phyloP scores from a whole-genome alignment of 2,113 vertebrate species.

The Brachyhypopomus gauderio region DNA sequence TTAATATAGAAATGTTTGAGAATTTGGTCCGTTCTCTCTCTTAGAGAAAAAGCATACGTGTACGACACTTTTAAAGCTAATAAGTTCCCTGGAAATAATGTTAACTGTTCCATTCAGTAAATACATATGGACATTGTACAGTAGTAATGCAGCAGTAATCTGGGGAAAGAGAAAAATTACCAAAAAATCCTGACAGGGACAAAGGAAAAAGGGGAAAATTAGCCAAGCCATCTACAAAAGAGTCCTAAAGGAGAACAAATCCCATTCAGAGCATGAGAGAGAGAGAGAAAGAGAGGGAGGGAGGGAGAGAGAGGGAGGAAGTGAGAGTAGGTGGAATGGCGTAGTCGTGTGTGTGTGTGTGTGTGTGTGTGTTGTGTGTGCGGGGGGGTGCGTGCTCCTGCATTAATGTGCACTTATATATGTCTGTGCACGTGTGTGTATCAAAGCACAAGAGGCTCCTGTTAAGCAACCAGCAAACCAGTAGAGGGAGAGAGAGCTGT shows the following conservation, averaged over 20 bases:
- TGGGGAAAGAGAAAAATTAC: not conserved
- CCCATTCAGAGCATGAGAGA: conserved; percentile 18
- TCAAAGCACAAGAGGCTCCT: conserved; percentile 57
- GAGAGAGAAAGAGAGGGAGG: not conserved
- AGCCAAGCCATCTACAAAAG: not conserved
- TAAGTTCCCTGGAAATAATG: too few species aligned
- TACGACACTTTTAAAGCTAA: not conserved
- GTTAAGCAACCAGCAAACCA: conserved; percentile 58
- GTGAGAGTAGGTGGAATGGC: conserved; percentile 45
- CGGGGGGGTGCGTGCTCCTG: conserved; percentile 11
- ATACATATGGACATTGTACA: too few species aligned
- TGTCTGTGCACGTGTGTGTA: conserved; percentile 45
- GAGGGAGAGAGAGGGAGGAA: not conserved
- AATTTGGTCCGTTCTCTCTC: too few species aligned
- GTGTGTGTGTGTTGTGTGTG: not conserved
- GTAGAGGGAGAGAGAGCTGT: conserved; percentile 49
- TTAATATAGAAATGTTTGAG: too few species aligned
- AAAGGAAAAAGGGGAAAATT: not conserved
- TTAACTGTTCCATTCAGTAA: too few species aligned
- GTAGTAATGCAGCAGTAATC: not conserved
- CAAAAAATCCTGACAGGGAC: not conserved
- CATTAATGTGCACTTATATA: conserved; percentile 44
- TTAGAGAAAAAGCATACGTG: too few species aligned
- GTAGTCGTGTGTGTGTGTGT: conserved; percentile 40
- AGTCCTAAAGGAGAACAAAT: conserved; percentile 7